Conservation (phyloP, 2,113 vertebrate species). For the Onychostruthus taczanowskii region DNA sequence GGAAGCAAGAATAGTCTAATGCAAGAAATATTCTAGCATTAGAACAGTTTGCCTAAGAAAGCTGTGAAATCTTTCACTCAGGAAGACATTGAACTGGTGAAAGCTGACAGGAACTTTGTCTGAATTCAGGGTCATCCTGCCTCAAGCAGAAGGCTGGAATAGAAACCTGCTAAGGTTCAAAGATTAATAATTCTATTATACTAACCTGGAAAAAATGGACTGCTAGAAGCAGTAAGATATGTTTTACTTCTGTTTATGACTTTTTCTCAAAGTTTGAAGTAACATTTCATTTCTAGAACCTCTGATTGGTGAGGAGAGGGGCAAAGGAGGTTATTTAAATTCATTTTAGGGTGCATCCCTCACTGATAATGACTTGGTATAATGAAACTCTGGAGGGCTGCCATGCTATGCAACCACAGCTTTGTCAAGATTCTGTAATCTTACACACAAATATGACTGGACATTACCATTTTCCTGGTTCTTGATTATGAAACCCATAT, state of each 20-base stretch:
- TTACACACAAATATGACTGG: neutral
- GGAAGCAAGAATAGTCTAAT: neutral
- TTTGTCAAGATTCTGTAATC: neutral
- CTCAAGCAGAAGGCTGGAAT: neutral
- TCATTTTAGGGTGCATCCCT: neutral
- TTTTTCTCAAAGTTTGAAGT: neutral
- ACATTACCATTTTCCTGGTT: neutral
- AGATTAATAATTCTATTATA: neutral
- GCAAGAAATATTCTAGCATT: neutral
- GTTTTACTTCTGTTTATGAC: neutral
- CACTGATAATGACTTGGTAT: neutral
- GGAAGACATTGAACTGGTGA: neutral
- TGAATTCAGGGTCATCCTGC: neutral
- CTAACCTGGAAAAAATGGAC: neutral
- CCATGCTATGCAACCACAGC: neutral
- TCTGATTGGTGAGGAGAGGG: neutral
- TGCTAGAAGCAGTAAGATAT: neutral
- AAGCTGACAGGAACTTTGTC: neutral
- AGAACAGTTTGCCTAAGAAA: neutral
- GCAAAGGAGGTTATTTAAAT: neutral
- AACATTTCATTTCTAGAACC: neutral
- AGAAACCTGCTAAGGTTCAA: neutral
- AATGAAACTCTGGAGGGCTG: neutral
- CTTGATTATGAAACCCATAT: neutral
- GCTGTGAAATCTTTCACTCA: neutral